phyloP scores from a whole-genome alignment of 2,797 vertebrate genomes.

The Chaenodraco wilsoni region DNA sequence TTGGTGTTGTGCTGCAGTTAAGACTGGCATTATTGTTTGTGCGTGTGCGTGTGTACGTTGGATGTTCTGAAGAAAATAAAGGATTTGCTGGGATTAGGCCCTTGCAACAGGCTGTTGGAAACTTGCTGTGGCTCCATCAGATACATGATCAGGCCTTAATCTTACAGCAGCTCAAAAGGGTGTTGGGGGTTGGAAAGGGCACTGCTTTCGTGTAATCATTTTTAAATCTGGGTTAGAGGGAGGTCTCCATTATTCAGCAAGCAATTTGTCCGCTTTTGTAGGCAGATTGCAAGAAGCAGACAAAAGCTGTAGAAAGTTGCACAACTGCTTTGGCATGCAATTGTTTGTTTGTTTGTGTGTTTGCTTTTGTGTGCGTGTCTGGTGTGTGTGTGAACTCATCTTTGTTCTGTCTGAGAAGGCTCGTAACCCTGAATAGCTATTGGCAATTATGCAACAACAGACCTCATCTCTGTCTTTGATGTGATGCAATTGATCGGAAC shows the following conservation, averaged over 20 bases:
- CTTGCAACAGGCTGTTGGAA: conserved; percentile 65
- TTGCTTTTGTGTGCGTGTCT: no score
- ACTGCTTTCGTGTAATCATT: conserved; percentile 74
- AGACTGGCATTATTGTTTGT: conserved; percentile 23
- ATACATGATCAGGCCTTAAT: conserved; percentile 79
- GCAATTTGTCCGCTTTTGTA: conserved; percentile 30
- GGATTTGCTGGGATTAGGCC: conserved; percentile 80
- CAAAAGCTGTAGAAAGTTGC: conserved; percentile 16
- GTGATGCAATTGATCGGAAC: conserved; percentile 46
- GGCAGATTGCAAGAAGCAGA: conserved; percentile 19
- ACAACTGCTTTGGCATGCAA: not conserved
- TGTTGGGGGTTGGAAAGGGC: conserved; percentile 52
- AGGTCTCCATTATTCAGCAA: conserved; percentile 31
- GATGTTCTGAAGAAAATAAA: conserved; percentile 76
- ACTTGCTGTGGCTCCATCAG: conserved; percentile 71
- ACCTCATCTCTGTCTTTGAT: conserved; percentile 20
- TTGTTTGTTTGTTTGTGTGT: no score
- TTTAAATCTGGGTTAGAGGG: conserved; percentile 58
- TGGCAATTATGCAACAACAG: conserved; percentile 44
- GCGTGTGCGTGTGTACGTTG: conserved; percentile 57
- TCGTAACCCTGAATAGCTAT: conserved; percentile 22
- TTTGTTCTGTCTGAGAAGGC: conserved; percentile 30
- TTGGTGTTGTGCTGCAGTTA: conserved; percentile 51
- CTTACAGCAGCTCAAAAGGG: conserved; percentile 59
- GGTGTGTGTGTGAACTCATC: not conserved